Evolutionary conservation across 2,797 vertebrate genomes (phyloP), one percentile per base, ranked within the genome.

Genomic region (Naso thynnoides): DNA sequence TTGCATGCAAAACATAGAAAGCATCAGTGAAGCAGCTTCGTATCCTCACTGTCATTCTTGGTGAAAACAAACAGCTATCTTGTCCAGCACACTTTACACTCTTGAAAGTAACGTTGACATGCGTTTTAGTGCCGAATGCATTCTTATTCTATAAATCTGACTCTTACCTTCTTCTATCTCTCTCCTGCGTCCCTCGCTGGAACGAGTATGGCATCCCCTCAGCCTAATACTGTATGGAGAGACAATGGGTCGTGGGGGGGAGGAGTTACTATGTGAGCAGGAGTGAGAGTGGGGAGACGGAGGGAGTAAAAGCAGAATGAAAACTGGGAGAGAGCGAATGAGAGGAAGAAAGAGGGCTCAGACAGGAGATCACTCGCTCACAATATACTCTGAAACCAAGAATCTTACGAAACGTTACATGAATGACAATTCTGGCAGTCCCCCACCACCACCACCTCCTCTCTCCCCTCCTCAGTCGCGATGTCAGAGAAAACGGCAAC

Each of bases 201-300:
- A 90, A 81, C 71, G 66, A 85, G 78, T 86, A 88, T 89, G 85
- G 90, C 88, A 92, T 92, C 92, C 86, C 87, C 73, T 90, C 86
- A 88, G 88, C 83, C 83, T 79, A 65, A 86, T 91, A 92, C 92
- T 93, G 92, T 92, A 93, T 86, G 70, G 87, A 85, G 88, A 92
- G 91, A 94, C 91, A 94, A 94, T 94, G 88, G 92, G 82, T 85
- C 82, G 88, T 70, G 87, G 70, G 79, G 78, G 78, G 91, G 89
- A 90, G 92, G 91, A 92, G 91, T 92, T 90, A 92, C 89, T 84
- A 83, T 90, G 89, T 77, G 79, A 91, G 90, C 78, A 74, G 83
- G 79, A 92, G 86, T 49, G 29, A 76, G 73, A 87, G 68, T 67
- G 83, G 33, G 59, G 84, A 88, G 85, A 82, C 68, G 53, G 85